These are phyloP conservation scores for Nestor notabilis DNA, from an alignment of 2,113 vertebrate species.

Conservation along the genomic window DNA sequence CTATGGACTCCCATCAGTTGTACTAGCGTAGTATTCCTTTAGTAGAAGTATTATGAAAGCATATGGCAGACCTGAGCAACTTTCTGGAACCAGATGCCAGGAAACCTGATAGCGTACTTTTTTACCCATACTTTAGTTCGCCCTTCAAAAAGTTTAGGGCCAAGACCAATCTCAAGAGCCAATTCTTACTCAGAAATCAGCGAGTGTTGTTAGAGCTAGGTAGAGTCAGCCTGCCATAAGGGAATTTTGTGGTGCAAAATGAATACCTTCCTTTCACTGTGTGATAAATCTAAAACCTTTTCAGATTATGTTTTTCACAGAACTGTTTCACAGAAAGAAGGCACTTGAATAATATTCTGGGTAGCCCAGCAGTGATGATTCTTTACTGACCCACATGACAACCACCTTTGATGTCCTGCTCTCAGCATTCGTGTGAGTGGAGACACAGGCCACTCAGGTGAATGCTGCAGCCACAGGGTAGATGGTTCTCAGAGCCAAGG, in stretches of 20 bases:
- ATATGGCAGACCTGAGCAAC: neutral
- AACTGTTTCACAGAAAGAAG: neutral
- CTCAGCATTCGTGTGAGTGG: neutral
- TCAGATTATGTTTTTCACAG: neutral
- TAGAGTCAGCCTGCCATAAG: neutral
- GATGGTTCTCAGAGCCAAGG: neutral
- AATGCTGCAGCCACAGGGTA: neutral
- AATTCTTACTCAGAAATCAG: neutral
- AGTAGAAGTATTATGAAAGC: neutral
- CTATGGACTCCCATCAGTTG: neutral
- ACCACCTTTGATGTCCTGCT: neutral
- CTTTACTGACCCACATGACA: neutral
- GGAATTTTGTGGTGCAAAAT: neutral
- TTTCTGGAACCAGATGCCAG: neutral
- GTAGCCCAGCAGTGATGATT: neutral
- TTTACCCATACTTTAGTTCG: neutral
- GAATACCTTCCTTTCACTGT: neutral
- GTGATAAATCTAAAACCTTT: neutral
- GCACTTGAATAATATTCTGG: rapidly evolving
- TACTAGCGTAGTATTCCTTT: neutral
- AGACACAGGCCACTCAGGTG: neutral
- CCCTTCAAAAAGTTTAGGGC: neutral
- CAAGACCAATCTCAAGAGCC: neutral
- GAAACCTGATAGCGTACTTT: neutral
- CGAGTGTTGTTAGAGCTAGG: neutral